These are phyloP conservation scores for Chondrilla cf. caribensis DNA, from an alignment of 37 sponge, comb jelly and placozoan species.

Conservation along the genomic window DNA sequence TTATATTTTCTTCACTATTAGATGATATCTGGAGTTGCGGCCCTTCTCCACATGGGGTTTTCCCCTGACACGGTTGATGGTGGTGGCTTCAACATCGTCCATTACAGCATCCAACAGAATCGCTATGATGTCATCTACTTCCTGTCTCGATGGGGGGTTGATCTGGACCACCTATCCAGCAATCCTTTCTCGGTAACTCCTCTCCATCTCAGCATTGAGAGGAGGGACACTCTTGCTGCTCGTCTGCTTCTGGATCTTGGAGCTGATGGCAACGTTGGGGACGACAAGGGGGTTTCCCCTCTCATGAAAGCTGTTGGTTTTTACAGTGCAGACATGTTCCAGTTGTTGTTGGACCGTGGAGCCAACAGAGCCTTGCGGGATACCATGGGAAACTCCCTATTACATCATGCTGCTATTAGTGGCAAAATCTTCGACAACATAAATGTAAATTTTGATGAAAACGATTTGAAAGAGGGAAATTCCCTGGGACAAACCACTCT, in stretches of 20 bases:
- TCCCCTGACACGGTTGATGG: neutral
- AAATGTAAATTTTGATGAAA: neutral
- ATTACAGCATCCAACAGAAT: neutral
- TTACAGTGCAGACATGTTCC: neutral
- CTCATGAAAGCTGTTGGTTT: neutral
- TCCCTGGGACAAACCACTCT: neutral
- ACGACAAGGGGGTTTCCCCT: neutral
- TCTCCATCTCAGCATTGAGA: neutral
- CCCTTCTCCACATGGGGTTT: neutral
- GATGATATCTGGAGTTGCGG: neutral
- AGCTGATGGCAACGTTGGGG: neutral
- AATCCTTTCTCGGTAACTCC: neutral
- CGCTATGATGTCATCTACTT: neutral
- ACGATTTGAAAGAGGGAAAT: neutral
- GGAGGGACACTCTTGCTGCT: neutral
- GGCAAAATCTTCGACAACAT: neutral
- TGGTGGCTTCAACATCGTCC: neutral
- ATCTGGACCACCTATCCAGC: neutral
- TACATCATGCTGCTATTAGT: slow-evolving; percentile 6
- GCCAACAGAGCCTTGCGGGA: neutral
- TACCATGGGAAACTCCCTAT: neutral
- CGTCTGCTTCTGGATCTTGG: neutral
- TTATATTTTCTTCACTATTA: neutral
- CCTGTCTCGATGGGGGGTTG: neutral
- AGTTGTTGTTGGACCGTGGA: neutral